A percentile compares a stretch with the other conserved stretches of the same genome.
Conservation (phyloP, 1,140 invertebrate genomes). For the Homarus americanus region DNA sequence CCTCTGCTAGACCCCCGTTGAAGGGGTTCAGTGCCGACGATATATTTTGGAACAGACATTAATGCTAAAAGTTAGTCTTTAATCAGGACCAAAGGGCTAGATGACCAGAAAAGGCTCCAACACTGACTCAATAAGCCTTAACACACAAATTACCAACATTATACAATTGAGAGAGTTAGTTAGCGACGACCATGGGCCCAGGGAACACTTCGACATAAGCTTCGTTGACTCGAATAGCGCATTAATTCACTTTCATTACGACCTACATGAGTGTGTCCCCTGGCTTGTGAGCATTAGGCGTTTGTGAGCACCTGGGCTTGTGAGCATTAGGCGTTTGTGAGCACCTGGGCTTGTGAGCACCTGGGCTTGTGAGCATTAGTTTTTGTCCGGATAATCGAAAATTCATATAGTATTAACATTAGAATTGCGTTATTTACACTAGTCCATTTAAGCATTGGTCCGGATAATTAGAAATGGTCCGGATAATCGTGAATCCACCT, state of each 20-base stretch:
- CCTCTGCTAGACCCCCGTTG: background rate
- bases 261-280: background rate
- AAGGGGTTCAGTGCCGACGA: background rate
- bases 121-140: constrained; percentile 73
- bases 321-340: too few relatives aligned
- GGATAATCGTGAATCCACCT: too few relatives aligned
- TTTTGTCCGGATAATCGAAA: too few relatives aligned
- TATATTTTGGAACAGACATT: constrained; percentile 50
- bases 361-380: too few relatives aligned
- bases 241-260: constrained; percentile 61
- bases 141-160: constrained; percentile 72
- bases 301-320: too few relatives aligned
- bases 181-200: background rate
- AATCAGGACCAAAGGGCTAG: constrained; percentile 67
- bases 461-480: too few relatives aligned
- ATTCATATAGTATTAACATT: too few relatives aligned
- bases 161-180: constrained; percentile 70
- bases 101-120: constrained; percentile 70
- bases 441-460: too few relatives aligned
- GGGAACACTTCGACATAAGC: background rate
- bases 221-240: constrained; percentile 40
- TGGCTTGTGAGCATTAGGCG: background rate
- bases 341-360: too few relatives aligned
- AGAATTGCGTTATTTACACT: too few relatives aligned
- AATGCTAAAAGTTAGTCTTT: constrained; percentile 35